These are phyloP conservation scores for Aptenodytes patagonicus DNA, from an alignment of 2,113 vertebrate genomes.

Conservation along the genomic window DNA sequence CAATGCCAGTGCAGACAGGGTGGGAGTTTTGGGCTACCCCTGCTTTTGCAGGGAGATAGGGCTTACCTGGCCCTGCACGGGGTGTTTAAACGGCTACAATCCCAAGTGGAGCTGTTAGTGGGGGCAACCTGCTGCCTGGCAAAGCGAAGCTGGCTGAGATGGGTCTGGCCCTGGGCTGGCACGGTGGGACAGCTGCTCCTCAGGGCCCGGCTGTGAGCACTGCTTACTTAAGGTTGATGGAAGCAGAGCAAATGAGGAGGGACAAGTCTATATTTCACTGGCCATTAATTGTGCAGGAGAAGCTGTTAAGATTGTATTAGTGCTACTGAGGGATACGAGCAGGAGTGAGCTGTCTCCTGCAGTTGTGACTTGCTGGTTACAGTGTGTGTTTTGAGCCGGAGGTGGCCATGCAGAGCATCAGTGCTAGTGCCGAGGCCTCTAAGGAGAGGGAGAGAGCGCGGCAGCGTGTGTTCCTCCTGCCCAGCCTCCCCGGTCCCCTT, in stretches of 20 bases:
- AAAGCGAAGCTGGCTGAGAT: neutral
- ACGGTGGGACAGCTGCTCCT: neutral
- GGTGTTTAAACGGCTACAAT: neutral
- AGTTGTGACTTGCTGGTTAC: neutral
- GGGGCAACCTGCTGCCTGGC: no score
- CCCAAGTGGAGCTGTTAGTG: neutral
- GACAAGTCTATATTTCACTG: neutral
- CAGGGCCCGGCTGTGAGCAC: rapidly evolving
- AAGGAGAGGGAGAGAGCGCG: neutral
- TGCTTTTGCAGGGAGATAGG: neutral
- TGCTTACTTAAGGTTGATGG: neutral
- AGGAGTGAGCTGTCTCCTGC: neutral
- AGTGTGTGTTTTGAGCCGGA: rapidly evolving
- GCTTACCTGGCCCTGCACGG: rapidly evolving
- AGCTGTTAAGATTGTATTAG: neutral
- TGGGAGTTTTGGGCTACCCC: neutral
- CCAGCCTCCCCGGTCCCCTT: neutral
- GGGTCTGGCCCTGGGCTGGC: neutral
- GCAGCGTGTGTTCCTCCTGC: neutral
- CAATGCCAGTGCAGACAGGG: neutral
- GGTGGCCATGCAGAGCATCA: rapidly evolving
- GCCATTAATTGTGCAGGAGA: neutral
- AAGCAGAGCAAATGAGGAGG: neutral
- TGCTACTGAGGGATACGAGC: neutral
- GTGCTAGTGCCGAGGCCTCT: neutral